phyloP scores from a whole-genome alignment of 2,888 invertebrate species.

The Epinotia brunnichana region DNA sequence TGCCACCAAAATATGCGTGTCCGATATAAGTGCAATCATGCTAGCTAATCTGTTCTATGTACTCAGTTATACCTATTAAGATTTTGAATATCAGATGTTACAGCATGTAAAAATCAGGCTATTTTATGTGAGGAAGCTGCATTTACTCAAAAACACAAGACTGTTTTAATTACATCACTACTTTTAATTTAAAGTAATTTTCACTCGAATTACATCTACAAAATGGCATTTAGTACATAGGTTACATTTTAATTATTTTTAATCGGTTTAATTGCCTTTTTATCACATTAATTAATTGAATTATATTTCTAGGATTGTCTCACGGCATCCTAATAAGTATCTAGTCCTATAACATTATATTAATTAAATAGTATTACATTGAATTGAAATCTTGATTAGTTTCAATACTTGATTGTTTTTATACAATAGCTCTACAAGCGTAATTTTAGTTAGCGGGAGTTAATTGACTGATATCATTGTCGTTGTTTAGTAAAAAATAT shows the following conservation, averaged over 20 bases:
- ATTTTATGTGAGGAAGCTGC: conserved; percentile 11
- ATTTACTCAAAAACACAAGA: conserved; percentile 41
- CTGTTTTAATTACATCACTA: conserved; percentile 41
- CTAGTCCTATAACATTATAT: conserved; percentile 41
- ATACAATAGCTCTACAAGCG: conserved; percentile 10
- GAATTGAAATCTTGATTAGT: conserved; percentile 3
- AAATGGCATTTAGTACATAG: conserved; percentile 38
- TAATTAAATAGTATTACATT: conserved; percentile 33
- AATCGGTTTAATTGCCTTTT: conserved; percentile 24
- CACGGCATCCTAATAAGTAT: conserved; percentile 32
- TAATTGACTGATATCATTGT: neutral
- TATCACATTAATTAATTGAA: conserved; percentile 31
- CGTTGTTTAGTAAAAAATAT: neutral
- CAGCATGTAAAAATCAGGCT: neutral
- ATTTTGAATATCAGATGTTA: neutral
- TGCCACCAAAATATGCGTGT: neutral
- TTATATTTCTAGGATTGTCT: conserved; percentile 29
- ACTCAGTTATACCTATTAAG: neutral
- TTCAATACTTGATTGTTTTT: conserved; percentile 24
- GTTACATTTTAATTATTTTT: conserved; percentile 32
- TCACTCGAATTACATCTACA: conserved; percentile 29
- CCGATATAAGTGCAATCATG: neutral
- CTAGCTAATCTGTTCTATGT: neutral
- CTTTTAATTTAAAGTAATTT: conserved; percentile 26
- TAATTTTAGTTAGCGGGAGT: conserved; percentile 10